A percentile compares a stretch with the other conserved stretches of the same genome.
Evolutionary conservation across 2,113 vertebrate species (phyloP).

Genomic region (Cardinalis cardinalis): DNA sequence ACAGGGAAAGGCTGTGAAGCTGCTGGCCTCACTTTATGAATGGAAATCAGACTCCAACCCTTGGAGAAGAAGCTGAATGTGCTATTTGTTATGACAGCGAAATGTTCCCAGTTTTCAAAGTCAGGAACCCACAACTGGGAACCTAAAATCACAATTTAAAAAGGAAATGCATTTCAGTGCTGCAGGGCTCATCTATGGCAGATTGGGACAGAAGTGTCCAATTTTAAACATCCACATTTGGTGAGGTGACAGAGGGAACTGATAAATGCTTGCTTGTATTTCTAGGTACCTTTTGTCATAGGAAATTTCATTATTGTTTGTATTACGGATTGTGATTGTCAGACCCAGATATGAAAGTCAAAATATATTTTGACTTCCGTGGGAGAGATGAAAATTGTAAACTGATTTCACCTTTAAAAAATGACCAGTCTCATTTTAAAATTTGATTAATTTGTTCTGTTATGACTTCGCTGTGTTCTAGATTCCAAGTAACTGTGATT

Average conservation of each 20-base stretch:
- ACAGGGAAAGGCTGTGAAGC: background rate
- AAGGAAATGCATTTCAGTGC: background rate
- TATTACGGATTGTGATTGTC: slow-evolving; percentile 22
- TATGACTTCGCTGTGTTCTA: slow-evolving; percentile 2
- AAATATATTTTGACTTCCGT: slow-evolving; percentile 22
- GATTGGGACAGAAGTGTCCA: background rate
- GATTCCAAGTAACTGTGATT: background rate
- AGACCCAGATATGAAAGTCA: background rate
- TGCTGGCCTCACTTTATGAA: background rate
- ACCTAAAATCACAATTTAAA: background rate
- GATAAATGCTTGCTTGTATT: background rate
- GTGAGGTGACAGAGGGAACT: background rate
- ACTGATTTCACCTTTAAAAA: slow-evolving; percentile 28
- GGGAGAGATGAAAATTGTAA: slow-evolving; percentile 5
- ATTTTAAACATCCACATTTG: background rate
- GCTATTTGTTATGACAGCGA: background rate
- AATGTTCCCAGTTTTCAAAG: background rate
- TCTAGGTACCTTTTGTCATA: background rate
- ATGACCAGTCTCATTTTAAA: background rate
- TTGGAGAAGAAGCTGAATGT: background rate
- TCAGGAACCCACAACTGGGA: fast-evolving
- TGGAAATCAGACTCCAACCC: background rate
- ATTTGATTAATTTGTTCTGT: background rate
- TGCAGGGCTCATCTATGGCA: background rate
- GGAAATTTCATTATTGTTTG: background rate